These are phyloP conservation scores for Cactoblastis cactorum DNA, from an alignment of 2,888 invertebrate species.

Conservation along the genomic window DNA sequence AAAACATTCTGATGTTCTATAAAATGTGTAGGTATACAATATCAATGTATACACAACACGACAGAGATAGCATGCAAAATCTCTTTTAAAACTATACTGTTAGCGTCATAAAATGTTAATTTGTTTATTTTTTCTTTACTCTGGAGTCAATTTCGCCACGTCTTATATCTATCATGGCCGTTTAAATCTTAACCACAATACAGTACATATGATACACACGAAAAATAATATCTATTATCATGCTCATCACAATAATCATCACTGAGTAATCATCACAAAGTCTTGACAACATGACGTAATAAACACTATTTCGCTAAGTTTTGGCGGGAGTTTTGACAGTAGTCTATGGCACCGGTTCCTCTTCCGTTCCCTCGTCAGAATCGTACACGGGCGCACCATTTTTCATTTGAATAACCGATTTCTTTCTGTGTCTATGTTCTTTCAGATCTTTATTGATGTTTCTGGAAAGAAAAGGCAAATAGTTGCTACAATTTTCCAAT, in stretches of 20 bases:
- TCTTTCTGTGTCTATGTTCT: constrained; percentile 77
- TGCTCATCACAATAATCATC: constrained; percentile 48
- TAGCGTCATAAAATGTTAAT: too few species aligned
- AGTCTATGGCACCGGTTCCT: constrained; percentile 81
- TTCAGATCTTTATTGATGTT: constrained; percentile 71
- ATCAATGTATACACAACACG: too few species aligned
- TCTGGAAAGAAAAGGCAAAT: constrained; percentile 42
- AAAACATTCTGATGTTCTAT: too few species aligned
- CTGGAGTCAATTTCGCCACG: not conserved
- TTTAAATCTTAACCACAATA: constrained; percentile 42
- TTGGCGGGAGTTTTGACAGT: constrained; percentile 21
- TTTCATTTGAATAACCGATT: constrained; percentile 79
- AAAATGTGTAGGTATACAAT: too few species aligned
- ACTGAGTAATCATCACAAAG: constrained; percentile 57
- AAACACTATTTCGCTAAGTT: not conserved
- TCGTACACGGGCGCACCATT: constrained; percentile 77
- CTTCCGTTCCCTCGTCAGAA: constrained; percentile 82
- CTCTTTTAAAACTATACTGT: too few species aligned
- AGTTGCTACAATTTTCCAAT: too few species aligned
- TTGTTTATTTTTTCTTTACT: constrained; percentile 8
- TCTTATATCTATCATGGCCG: constrained; percentile 52
- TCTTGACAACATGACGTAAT: constrained; percentile 16
- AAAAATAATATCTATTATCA: constrained; percentile 28
- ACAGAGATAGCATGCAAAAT: too few species aligned
- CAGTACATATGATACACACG: constrained; percentile 29